Evolutionary conservation across 30 jellyfish, hydroid and myxozoan genomes (phyloP).

Genomic region (Pelagia noctiluca): DNA sequence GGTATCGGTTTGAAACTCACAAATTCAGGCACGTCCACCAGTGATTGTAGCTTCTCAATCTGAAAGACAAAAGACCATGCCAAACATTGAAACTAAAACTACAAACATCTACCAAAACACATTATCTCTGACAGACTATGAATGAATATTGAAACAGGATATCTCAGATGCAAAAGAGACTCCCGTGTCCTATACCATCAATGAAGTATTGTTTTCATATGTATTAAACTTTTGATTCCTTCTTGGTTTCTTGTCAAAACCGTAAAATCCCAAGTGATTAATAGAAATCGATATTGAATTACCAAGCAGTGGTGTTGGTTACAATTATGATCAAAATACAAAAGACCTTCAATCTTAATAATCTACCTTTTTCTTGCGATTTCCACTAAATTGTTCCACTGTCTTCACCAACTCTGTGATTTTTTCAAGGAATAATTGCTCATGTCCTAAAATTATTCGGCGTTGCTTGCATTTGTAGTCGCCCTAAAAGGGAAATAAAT

Average conservation of each 20-base stretch:
- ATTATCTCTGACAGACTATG: no score
- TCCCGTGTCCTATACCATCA: no score
- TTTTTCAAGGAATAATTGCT: conserved; percentile 92
- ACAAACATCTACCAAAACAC: no score
- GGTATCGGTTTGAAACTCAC: conserved; percentile 92
- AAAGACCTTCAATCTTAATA: background rate
- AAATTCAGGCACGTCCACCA: conserved; percentile 94
- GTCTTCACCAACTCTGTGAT: conserved; percentile 88
- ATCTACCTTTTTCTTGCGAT: conserved; percentile 88
- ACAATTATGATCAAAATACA: background rate
- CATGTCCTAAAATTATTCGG: conserved; percentile 92
- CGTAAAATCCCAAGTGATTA: no score
- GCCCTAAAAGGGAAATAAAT: conserved; percentile 82
- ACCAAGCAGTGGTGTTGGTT: background rate
- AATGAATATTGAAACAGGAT: no score
- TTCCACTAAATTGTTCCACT: conserved; percentile 96
- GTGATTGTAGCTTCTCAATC: conserved; percentile 95
- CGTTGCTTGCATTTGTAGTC: conserved; percentile 84
- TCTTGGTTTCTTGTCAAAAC: no score
- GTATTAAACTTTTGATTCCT: no score
- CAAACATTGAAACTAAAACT: background rate
- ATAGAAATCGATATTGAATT: no score
- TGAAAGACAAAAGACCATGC: conserved; percentile 14
- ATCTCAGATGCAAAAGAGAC: no score
- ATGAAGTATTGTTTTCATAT: no score